Evolutionary conservation across 37 sponge, comb jelly and placozoan species (phyloP), one percentile per base, ranked within the genome.

Genomic region (Mnemiopsis leidyi): DNA sequence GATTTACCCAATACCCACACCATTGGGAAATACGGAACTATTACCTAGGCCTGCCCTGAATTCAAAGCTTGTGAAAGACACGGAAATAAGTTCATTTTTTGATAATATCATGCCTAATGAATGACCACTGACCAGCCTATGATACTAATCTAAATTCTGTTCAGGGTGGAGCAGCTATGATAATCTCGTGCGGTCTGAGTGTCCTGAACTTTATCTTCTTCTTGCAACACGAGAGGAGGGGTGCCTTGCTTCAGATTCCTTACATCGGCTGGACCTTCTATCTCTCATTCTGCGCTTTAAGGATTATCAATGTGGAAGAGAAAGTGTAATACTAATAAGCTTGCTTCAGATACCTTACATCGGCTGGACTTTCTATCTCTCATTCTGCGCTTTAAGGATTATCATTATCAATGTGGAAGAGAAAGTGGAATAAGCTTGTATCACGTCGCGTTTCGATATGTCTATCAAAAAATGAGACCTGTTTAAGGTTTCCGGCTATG

Each of bases 271-370:
- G 75, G 75, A n/a, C 30, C 30, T 29, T 71, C n/a, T 71, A 29
- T 18, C 75, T 71, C 30, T 29, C 26, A 7, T 71, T 29, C 30
- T 71, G 75, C 20, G 75, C n/a, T 13, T 71, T 71, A 25, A 71
- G 75, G 30, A 28, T 71, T 5, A n/a, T 71, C 3, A 28, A 28
- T 5, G 75, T 71, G 7, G 75, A 71, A 5, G 75, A 71, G 5
- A 48, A 48, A 48, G n/a, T n/a, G n/a, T n/a, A n/a, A n/a, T n/a
- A n/a, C n/a, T n/a, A n/a, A n/a, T n/a, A n/a, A n/a, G n/a, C n/a
- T n/a, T n/a, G n/a, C n/a, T n/a, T n/a, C 75, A 71, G 75, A 18
- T 71, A n/a, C 75, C 75, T n/a, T 71, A 23, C 30, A 71, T 71
- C 3, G 75, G 21, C 26, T 71, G 75, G 75, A n/a, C 30, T 18